Percentiles rank a stretch among this genome's conserved stretches.
phyloP scores from a whole-genome alignment of 2,113 vertebrate genomes.

The Rhinopomastus cyanomelas region DNA sequence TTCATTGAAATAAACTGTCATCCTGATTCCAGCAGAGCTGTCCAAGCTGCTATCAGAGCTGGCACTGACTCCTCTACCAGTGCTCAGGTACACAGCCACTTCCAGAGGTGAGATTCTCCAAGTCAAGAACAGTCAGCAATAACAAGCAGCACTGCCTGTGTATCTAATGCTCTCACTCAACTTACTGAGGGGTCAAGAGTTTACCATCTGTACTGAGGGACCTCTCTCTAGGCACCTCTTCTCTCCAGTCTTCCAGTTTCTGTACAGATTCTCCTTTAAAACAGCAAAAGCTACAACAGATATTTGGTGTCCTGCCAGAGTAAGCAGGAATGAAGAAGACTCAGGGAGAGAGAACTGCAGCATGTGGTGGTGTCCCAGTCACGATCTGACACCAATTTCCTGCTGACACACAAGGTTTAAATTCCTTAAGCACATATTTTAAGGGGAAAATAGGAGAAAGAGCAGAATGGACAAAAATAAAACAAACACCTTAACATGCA shows the following conservation, averaged over 20 bases:
- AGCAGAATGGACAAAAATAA: background rate
- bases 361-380: background rate
- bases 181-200: background rate
- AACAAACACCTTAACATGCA: background rate
- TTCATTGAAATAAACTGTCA: background rate
- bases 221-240: background rate
- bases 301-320: background rate
- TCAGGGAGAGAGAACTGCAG: background rate
- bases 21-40: background rate
- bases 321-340: background rate
- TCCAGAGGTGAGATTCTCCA: background rate
- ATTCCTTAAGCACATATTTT: background rate
- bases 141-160: background rate
- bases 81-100: background rate
- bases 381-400: background rate
- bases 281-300: background rate
- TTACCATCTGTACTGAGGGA: background rate
- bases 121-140: background rate
- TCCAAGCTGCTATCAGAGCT: background rate
- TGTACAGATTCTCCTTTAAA: background rate
- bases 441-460: background rate
- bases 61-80: background rate
- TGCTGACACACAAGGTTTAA: background rate
- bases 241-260: background rate
- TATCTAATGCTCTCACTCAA: background rate